Percentiles rank a stretch among this genome's conserved stretches.
Evolutionary conservation across 2,888 invertebrate species (phyloP).

Genomic region (Selenia dentaria): DNA sequence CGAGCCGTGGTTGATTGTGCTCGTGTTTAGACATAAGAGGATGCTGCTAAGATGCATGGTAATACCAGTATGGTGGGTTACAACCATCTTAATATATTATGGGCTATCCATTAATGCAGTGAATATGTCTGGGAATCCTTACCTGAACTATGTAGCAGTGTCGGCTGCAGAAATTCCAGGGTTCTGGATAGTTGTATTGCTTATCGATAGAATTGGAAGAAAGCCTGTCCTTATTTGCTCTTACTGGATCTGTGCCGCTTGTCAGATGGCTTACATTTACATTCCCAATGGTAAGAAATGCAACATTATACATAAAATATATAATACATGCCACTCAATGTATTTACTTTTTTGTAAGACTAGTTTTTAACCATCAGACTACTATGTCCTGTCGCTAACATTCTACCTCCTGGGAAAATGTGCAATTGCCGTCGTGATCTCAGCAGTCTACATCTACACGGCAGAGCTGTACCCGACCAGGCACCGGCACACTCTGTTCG

Average conservation of each 20-base stretch:
- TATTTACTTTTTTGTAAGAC: too few species aligned
- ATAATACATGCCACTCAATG: too few species aligned
- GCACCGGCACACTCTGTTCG: background rate
- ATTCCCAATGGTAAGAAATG: background rate
- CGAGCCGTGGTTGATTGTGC: background rate
- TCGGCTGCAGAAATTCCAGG: slow-evolving; percentile 89
- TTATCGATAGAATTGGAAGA: background rate
- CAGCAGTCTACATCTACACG: background rate
- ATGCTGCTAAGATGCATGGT: background rate
- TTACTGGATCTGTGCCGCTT: background rate
- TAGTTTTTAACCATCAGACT: too few species aligned
- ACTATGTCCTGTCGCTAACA: background rate
- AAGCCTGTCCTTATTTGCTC: background rate
- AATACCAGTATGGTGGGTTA: background rate
- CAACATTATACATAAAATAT: too few species aligned
- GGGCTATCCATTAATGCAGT: slow-evolving; percentile 88
- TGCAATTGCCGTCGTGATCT: background rate
- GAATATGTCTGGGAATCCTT: slow-evolving; percentile 86
- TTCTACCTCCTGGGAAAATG: background rate
- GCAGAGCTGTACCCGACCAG: background rate
- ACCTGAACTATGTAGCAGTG: slow-evolving; percentile 87
- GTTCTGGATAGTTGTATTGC: slow-evolving; percentile 49
- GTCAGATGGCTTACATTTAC: background rate
- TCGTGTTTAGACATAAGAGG: background rate
- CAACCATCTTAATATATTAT: slow-evolving; percentile 78